Evolutionary conservation across 2,113 vertebrate genomes (phyloP), one percentile per base, ranked within the genome.

Genomic region (Charadrius vociferus): DNA sequence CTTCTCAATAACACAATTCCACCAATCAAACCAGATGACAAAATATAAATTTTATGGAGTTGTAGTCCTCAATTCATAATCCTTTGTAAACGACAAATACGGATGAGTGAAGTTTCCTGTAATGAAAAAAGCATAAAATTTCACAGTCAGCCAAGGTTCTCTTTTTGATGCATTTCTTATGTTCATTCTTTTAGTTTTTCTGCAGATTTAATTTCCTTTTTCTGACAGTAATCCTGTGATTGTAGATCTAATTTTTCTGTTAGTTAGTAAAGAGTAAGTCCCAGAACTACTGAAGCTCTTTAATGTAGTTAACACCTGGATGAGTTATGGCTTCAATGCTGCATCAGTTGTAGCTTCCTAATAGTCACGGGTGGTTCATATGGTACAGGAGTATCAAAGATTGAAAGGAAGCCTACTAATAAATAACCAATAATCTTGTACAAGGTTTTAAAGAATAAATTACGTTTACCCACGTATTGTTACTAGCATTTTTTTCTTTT

Each of bases 61-160:
- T 95, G 96, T 96, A 95, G 89, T 90, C 94, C 96, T 98, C 97
- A 97, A 97, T 97, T 98, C 95, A 97, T 98, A 97, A 98, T 97
- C 74, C 84, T 93, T 98, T 96, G 91, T 81, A 93, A 94, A 94
- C 97, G 93, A 97, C 97, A 98, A 97, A 98, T 95, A 95, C 1
- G 20, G 71, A 96, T 96, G 93, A 95, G 41, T 95, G 93, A 97
- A 95, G 61, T 97, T 96, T 96, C 93, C 94, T 63, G n/a, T 96
- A 93, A 95, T 96, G 86, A 96, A 97, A 96, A 97, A 93, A 90
- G 0, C 90, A 96, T 96, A 97, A 93, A 95, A 91, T 96, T 95
- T 96, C 91, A 78, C 84, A 93, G 89, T 71, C 84, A 10, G 39
- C 29, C n/a, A 77, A 90, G 58, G 95, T 85, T 87, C 81, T 77